Base-by-base conservation (phyloP, 2,113 vertebrate species). In the Cololabis saira region DNA sequence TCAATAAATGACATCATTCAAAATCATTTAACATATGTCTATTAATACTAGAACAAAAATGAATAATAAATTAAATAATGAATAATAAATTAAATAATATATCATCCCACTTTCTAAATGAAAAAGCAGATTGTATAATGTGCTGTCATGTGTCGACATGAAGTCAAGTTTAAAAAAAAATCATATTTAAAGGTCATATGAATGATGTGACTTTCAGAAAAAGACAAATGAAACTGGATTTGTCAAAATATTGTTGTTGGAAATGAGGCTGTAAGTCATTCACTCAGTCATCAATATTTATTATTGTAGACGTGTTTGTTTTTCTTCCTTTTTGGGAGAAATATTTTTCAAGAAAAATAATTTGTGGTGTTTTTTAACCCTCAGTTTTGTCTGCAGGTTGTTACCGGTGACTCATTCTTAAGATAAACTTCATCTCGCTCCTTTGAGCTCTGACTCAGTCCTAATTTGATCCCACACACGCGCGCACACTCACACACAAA, bases 341-440 rank as follows among this genome's bases (percentile, higher is more conserved):
- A 17, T 2, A 16, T 22, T 4, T 33, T 22, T 6, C 12, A 14
- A 30, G 10, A 22, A 17, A 24, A 60, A 21, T 5, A 3, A 21
- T 2, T 9, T 9, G 11, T 11, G 12, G 17, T 12, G 40, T 21
- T 16, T 12, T 43, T 50, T 51, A 57, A 24, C 40, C 49, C 54
- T 45, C 45, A 40, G 42, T 16, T 53, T 13, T 60, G 61, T 40
- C 48, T 66, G 62, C 42, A 51, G 27, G 44, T 40, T 62, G 10
- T 21, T 42, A 2, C 18, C 21, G 41, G 41, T 13, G 49, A 52
- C 15, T 64, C 33, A 17, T 5, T 10, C 6, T 22, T 13, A 44
- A 13, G 18, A 24, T 4, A 30, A 64, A 54, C 41, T 19, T 53
- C 22, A 54, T 13, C 50, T 21, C 43, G 16, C 6, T 63, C 37